phyloP scores from a whole-genome alignment of 2,797 vertebrate genomes.

The Halcyon badia region DNA sequence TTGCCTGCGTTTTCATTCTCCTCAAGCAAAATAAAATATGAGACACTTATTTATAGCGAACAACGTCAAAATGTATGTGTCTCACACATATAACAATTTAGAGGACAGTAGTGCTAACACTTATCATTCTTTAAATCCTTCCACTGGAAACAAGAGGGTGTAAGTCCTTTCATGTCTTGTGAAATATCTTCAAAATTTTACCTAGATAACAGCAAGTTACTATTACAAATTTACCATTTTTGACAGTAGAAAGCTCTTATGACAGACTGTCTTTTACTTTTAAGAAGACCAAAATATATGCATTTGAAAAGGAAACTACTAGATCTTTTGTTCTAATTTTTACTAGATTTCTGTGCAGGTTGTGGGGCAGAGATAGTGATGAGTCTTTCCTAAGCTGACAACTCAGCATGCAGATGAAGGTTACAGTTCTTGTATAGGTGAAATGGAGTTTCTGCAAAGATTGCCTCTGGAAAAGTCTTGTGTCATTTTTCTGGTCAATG shows the following conservation, averaged over 20 bases:
- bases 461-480: not conserved
- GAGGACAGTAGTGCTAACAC: not conserved
- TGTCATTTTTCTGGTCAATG: slow-evolving; percentile 33
- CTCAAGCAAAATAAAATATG: not conserved
- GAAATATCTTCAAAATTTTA: not conserved
- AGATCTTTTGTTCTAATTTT: not conserved
- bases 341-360: not conserved
- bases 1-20: not conserved
- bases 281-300: not conserved
- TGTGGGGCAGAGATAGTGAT: not conserved
- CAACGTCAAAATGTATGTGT: not conserved
- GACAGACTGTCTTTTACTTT: not conserved
- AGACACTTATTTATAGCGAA: not conserved
- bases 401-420: not conserved
- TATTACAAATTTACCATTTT: not conserved
- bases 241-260: not conserved
- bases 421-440: not conserved
- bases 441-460: not conserved
- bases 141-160: not conserved
- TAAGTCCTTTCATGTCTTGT: not conserved
- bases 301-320: not conserved
- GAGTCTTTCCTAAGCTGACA: not conserved
- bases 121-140: not conserved
- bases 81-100: not conserved
- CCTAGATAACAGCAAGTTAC: not conserved